Evolutionary conservation across 2,888 invertebrate genomes (phyloP), one percentile per base, ranked within the genome.

Genomic region (Xestobium rufovillosum): DNA sequence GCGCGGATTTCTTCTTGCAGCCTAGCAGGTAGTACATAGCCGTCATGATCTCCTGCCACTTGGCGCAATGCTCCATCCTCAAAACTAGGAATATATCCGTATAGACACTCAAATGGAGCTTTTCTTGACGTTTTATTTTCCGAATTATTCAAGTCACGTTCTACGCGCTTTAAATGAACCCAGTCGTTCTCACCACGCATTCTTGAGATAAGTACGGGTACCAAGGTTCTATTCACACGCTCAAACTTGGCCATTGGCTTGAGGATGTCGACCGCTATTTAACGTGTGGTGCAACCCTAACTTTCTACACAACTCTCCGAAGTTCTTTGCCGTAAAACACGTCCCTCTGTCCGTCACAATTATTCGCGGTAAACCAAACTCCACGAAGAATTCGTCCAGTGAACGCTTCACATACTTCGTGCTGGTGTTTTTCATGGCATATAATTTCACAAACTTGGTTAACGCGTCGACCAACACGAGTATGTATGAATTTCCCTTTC

Each of bases 71-170:
- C 31, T 32, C 28, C 40, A 33, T 34, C 34, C 11, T 29, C 38
- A 27, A 30, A 41, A 3, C 14, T 38, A 14, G 31, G 42, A 27
- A 11, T 19, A 36, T 43, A 47, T n/a, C 45, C 47, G 17, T 45
- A 42, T 11, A 42, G 16, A 15, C 30, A 26, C 30, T 48, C 47
- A 16, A 41, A 48, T 12, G 46, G 42, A 6, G 44, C 43, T 31
- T 31, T 42, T 2, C 41, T 39, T 4, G 45, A 42, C 2, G 46
- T 34, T 31, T 47, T 41, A 28, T 46, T 48, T 4, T 31, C 14
- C 1, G 39, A 26, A 26, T 34, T 34, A 26, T 49, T 48, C n/a
- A 44, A 19, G 16, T 43, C 43, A 13, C 43, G 33, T 15, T 45
- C 40, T 3, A 38, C 42, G 14, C 14, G 10, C 4, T 23, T 14